Conservation (phyloP, 2,113 vertebrate species). For the Galemys pyrenaicus region DNA sequence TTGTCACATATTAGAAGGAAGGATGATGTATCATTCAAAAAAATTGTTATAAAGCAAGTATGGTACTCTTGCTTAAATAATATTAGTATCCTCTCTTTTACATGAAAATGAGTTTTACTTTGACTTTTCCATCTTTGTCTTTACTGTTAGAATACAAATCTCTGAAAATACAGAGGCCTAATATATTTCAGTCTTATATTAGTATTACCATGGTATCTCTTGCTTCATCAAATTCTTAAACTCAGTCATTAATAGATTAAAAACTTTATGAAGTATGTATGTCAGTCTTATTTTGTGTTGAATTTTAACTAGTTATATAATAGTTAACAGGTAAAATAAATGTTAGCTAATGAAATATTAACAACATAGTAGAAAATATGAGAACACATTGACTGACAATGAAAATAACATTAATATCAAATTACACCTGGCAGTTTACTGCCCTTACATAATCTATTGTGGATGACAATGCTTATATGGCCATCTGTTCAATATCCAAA, state of each 20-base stretch:
- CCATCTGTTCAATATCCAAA: constrained; percentile 60
- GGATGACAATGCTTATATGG: constrained; percentile 36
- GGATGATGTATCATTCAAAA: not conserved
- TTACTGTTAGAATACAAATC: constrained; percentile 15
- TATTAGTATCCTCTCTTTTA: not conserved
- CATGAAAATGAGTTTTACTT: constrained; percentile 23
- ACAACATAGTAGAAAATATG: not conserved
- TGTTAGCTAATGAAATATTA: constrained; percentile 54
- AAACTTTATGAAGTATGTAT: constrained; percentile 39
- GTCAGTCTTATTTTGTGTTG: constrained; percentile 40
- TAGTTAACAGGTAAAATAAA: constrained; percentile 54
- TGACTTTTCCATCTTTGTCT: not conserved
- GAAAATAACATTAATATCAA: constrained; percentile 53
- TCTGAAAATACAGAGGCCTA: not conserved
- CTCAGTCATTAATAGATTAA: not conserved
- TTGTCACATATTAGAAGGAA: not conserved
- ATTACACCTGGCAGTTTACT: constrained; percentile 3
- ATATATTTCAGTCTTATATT: not conserved
- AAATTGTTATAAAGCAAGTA: not conserved
- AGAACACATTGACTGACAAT: constrained; percentile 51
- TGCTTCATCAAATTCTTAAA: constrained; percentile 41
- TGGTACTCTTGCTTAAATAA: constrained; percentile 24
- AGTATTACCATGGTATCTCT: constrained; percentile 12
- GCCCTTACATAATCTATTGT: constrained; percentile 50
- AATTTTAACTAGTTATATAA: constrained; percentile 53